A percentile compares a stretch with the other conserved stretches of the same genome.
Evolutionary conservation across 2,888 invertebrate genomes (phyloP).

Genomic region (Luffia ferchaultella): DNA sequence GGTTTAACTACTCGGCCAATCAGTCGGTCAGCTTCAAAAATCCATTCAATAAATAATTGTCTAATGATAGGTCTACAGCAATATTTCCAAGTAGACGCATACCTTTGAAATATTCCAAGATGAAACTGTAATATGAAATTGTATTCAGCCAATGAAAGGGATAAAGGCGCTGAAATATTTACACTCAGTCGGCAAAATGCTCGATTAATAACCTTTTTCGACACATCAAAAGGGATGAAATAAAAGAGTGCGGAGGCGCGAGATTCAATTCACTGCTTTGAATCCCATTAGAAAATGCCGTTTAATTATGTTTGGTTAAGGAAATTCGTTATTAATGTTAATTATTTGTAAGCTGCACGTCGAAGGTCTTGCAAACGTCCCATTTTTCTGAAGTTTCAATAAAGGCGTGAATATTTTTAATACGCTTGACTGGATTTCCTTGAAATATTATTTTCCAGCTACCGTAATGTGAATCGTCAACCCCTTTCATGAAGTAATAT

Average conservation of each 20-base stretch:
- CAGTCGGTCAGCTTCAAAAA: too few relatives aligned
- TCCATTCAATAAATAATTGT: too few relatives aligned
- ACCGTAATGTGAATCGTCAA: too few relatives aligned
- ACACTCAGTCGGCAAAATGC: constrained; percentile 19
- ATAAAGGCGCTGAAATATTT: constrained; percentile 5
- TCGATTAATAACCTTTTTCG: constrained; percentile 53
- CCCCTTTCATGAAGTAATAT: too few relatives aligned
- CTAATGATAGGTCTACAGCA: too few relatives aligned
- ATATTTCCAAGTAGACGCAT: neutral
- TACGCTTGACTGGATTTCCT: too few relatives aligned
- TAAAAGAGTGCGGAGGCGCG: constrained; percentile 53
- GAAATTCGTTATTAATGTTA: neutral
- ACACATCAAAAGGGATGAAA: constrained; percentile 45
- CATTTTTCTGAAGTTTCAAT: too few relatives aligned
- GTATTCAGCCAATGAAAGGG: constrained; percentile 16
- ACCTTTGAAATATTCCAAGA: neutral
- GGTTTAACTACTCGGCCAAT: too few relatives aligned
- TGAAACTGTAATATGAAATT: neutral
- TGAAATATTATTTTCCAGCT: too few relatives aligned
- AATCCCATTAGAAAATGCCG: neutral
- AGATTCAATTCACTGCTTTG: neutral
- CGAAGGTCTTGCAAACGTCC: constrained; percentile 20
- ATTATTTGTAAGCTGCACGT: neutral
- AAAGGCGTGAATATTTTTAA: too few relatives aligned
- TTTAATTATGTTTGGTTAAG: neutral